A percentile compares a stretch with the other conserved stretches of the same genome.
Evolutionary conservation across 2,888 invertebrate genomes (phyloP).

Genomic region (Melanotus villosus): DNA sequence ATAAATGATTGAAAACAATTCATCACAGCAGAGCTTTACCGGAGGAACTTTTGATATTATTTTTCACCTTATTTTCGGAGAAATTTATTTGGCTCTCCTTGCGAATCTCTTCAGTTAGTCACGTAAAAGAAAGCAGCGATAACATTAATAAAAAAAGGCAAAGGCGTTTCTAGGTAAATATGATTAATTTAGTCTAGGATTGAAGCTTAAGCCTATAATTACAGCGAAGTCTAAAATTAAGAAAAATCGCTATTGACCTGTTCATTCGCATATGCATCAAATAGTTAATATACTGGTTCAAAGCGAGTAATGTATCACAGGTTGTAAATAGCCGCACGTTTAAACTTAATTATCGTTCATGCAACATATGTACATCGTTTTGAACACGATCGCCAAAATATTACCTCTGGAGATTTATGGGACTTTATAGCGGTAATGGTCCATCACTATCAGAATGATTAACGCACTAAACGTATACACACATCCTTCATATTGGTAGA

Average conservation of each 20-base stretch:
- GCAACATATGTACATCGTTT: conserved; percentile 29
- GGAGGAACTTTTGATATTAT: no score
- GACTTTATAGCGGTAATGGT: conserved; percentile 35
- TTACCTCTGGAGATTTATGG: conserved; percentile 49
- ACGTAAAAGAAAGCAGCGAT: no score
- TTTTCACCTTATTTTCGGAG: no score
- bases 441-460: conserved; percentile 33
- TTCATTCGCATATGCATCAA: conserved; percentile 2
- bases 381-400: conserved; percentile 49
- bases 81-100: no score
- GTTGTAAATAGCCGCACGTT: conserved; percentile 49
- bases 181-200: no score
- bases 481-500: conserved; percentile 21
- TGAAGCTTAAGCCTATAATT: no score
- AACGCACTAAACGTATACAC: conserved; percentile 22
- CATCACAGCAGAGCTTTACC: no score
- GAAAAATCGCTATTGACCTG: not conserved
- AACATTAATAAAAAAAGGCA: no score
- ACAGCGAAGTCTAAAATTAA: no score
- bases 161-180: no score
- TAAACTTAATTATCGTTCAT: conserved; percentile 48
- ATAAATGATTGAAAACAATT: no score
- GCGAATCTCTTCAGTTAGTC: no score
- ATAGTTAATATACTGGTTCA: not conserved
- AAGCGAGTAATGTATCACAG: conserved; percentile 20